phyloP scores from a whole-genome alignment of 2,113 vertebrate species.

The Campylomormyrus numenius region DNA sequence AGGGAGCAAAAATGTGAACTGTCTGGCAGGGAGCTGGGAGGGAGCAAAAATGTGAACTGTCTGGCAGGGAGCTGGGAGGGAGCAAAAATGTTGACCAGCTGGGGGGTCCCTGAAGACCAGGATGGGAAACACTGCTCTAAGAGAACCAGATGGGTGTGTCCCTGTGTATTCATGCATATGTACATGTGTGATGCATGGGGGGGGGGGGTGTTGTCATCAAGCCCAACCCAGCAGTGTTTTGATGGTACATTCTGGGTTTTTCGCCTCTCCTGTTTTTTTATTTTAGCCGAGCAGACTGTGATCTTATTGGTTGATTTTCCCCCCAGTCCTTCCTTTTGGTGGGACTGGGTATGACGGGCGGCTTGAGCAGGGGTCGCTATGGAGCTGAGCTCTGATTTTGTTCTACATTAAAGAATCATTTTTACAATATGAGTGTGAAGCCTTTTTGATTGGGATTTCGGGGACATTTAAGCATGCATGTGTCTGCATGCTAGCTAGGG shows the following conservation, averaged over 20 bases:
- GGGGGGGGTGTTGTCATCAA: conserved; percentile 36
- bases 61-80: not conserved
- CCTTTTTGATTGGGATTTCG: conserved; percentile 23
- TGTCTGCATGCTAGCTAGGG: not conserved
- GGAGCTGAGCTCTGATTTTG: conserved; percentile 73
- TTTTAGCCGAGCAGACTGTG: conserved; percentile 70
- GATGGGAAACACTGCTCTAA: not conserved
- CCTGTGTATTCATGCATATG: not conserved
- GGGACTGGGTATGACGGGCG: conserved; percentile 61
- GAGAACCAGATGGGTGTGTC: conserved; percentile 1
- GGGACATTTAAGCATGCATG: not conserved
- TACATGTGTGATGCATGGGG: conserved; percentile 9
- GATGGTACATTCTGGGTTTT: conserved; percentile 62
- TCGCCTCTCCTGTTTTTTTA: conserved; percentile 71
- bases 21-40: not conserved
- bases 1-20: not conserved
- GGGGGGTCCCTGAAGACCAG: not conserved
- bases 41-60: not conserved
- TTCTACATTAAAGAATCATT: conserved; percentile 71
- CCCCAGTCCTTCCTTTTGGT: conserved; percentile 57
- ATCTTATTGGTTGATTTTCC: conserved; percentile 63
- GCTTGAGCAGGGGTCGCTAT: conserved; percentile 47
- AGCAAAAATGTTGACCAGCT: not conserved
- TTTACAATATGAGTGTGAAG: conserved; percentile 47
- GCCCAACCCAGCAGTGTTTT: conserved; percentile 50